Conservation (phyloP, 2,113 vertebrate genomes). For the Eretmochelys imbricata region DNA sequence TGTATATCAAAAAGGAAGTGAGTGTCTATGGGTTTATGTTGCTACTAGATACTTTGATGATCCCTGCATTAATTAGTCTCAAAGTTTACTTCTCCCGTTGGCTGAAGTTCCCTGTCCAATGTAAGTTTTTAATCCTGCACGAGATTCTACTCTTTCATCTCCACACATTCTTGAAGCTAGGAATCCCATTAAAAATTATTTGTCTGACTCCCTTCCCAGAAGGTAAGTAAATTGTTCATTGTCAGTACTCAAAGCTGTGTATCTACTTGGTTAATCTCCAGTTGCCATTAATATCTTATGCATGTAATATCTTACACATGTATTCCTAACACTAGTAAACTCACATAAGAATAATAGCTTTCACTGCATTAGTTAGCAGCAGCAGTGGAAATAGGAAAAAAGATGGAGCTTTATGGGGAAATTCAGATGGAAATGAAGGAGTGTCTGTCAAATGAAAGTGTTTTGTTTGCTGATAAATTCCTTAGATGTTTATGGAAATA, state of each 20-base stretch:
- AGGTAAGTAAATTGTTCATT: slow-evolving; percentile 44
- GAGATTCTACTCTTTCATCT: slow-evolving; percentile 27
- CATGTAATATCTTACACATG: slow-evolving; percentile 54
- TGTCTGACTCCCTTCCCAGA: background rate
- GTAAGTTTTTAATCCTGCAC: background rate
- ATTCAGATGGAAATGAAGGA: background rate
- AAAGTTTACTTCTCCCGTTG: background rate
- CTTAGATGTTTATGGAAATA: fast-evolving
- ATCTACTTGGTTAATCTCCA: slow-evolving; percentile 45
- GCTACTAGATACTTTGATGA: fast-evolving
- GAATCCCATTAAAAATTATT: slow-evolving; percentile 48
- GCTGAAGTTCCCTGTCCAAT: slow-evolving; percentile 32
- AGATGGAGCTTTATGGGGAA: background rate
- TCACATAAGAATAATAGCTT: background rate
- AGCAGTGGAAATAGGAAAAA: background rate
- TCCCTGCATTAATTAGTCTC: background rate
- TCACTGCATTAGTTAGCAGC: background rate
- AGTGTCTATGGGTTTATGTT: background rate
- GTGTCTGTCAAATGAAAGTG: background rate
- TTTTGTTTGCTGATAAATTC: background rate
- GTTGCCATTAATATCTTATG: slow-evolving; percentile 38
- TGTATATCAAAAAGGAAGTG: background rate
- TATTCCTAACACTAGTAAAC: background rate
- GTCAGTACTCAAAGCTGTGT: background rate
- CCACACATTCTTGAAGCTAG: slow-evolving; percentile 23